These are phyloP conservation scores for Rotaria socialis DNA, from an alignment of 2,888 invertebrate species.

Conservation along the genomic window DNA sequence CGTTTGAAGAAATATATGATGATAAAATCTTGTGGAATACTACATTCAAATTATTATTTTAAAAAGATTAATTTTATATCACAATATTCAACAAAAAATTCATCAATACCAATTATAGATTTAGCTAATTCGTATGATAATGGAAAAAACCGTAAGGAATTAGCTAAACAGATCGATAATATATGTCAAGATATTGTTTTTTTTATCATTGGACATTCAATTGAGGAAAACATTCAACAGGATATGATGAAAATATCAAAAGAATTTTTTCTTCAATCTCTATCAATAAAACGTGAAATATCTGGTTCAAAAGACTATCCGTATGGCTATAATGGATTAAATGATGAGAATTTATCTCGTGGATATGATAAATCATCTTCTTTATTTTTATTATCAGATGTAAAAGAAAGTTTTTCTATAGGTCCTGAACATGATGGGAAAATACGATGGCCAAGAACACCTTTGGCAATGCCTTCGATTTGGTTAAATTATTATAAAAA, in stretches of 20 bases:
- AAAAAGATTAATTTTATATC: too few relatives aligned
- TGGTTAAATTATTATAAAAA: background rate
- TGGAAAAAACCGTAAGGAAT: background rate
- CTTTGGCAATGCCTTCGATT: background rate
- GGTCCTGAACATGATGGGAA: background rate
- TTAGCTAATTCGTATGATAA: background rate
- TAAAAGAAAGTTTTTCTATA: slow-evolving; percentile 19
- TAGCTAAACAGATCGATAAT: background rate
- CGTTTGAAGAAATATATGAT: too few relatives aligned
- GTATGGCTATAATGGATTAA: background rate
- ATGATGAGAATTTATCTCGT: background rate
- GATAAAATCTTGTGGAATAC: too few relatives aligned
- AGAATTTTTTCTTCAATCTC: background rate
- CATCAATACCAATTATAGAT: background rate
- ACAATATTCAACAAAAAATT: background rate
- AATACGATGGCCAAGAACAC: background rate
- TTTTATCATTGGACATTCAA: background rate
- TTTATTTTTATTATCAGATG: background rate
- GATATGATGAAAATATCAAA: slow-evolving; percentile 7
- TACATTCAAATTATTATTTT: too few relatives aligned
- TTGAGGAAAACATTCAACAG: background rate
- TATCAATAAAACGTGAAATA: background rate
- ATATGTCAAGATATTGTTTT: background rate
- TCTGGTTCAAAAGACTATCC: background rate
- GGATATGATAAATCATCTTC: background rate